Conservation (phyloP, 2,888 invertebrate genomes). For the Drosophila seclusa region DNA sequence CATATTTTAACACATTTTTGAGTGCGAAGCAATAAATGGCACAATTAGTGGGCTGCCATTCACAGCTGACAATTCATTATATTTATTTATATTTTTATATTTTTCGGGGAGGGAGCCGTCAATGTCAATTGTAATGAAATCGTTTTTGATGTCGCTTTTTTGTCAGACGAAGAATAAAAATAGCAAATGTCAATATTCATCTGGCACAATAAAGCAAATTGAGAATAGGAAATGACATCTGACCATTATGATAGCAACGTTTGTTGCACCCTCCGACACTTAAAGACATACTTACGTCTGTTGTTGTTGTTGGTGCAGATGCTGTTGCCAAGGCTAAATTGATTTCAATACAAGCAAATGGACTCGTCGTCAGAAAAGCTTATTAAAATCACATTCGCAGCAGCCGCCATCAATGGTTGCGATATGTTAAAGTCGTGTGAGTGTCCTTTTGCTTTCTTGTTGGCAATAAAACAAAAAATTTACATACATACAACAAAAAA, state of each 20-base stretch:
- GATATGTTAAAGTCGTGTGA: background rate
- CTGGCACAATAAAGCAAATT: background rate
- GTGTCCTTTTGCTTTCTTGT: background rate
- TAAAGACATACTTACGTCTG: background rate
- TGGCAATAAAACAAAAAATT: background rate
- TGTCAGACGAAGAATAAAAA: background rate
- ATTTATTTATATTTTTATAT: background rate
- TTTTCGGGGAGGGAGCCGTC: background rate
- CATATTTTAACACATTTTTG: constrained; percentile 9
- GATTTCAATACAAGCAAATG: constrained; percentile 4
- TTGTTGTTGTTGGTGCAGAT: background rate
- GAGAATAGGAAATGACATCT: background rate
- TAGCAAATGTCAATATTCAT: constrained; percentile 5
- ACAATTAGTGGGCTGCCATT: constrained; percentile 6
- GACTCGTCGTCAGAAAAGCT: constrained; percentile 11
- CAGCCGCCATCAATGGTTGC: constrained; percentile 1
- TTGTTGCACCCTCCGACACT: constrained; percentile 3
- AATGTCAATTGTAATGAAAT: constrained; percentile 23
- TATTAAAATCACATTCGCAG: constrained; percentile 17
- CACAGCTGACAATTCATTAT: background rate
- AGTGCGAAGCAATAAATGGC: constrained; percentile 7
- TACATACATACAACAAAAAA: background rate
- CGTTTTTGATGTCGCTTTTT: constrained; percentile 22
- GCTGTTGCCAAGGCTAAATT: background rate
- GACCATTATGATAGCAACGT: constrained; percentile 11